Base-by-base conservation (phyloP, 2,113 vertebrate species). In the Lanius collurio region DNA sequence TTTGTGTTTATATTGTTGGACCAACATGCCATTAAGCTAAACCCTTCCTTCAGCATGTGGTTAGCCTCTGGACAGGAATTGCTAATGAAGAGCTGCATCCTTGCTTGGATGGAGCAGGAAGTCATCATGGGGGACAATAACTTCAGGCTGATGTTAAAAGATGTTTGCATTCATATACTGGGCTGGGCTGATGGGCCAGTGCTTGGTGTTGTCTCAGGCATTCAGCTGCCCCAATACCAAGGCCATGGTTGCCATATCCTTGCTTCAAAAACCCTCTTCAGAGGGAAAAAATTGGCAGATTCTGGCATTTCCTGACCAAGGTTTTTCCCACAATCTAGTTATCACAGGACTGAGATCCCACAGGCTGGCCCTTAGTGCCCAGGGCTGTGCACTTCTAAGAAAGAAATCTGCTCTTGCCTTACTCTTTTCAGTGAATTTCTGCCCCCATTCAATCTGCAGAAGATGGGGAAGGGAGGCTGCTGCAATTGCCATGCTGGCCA, bases 351-450 rank as follows among this genome's bases (percentile, higher is more conserved):
- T n/a, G 44, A 73, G n/a, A 57, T 69, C 37, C 20, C 22, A 37
- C 18, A 83, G 57, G 11, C 23, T 6, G 4, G 13, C 11, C n/a
- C 15, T 56, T 23, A 53, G 26, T 0, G 0, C 21, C 20, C 73
- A 76, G 35, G 11, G 13, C 19, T 0, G 0, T 49, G 23, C 10
- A 59, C 7, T 70, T 69, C 41, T 83, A 24, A 81, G 60, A 11
- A 53, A 68, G 76, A 80, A 44, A 2, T 0, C 5, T 57, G 6
- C 16, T 70, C 57, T 62, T 68, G 16, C 33, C 24, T 82, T 75
- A 35, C 20, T 80, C 37, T 88, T 85, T 74, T 50, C n/a, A 64
- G 17, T 50, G 18, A 83, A 19, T 74, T 86, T 55, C 30, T 87
- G 13, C 8, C 24, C 14, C n/a, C 11, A 67, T 63, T 56, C 64